Percentiles rank a stretch among this genome's conserved stretches.
Conservation (phyloP, 1,140 invertebrate genomes). For the Hyphantria cunea region DNA sequence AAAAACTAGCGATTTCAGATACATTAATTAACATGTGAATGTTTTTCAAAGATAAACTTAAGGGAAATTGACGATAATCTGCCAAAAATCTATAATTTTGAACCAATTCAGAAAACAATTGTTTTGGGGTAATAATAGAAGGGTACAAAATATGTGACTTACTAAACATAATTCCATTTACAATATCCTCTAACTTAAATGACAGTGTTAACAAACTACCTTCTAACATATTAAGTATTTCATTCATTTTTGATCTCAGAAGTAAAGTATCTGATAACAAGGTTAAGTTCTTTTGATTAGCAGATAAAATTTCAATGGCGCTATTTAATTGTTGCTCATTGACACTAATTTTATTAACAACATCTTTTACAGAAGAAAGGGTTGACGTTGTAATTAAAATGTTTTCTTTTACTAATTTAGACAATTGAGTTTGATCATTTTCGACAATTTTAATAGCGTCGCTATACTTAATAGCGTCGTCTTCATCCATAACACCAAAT, state of each 20-base stretch:
- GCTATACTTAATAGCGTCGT: constrained; percentile 35
- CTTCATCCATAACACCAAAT: constrained; percentile 39
- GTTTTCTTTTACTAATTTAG: constrained; percentile 33
- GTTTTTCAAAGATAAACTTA: constrained; percentile 29
- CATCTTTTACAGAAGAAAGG: constrained; percentile 7
- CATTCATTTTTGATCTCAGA: constrained; percentile 20
- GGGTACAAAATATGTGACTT: constrained; percentile 34
- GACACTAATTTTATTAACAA: constrained; percentile 10
- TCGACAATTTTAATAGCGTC: constrained; percentile 35
- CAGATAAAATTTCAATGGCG: constrained; percentile 20
- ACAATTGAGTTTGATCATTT: constrained; percentile 27
- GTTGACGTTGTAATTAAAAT: constrained; percentile 31
- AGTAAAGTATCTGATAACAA: constrained; percentile 20
- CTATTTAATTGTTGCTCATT: constrained; percentile 21
- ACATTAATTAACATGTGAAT: constrained; percentile 31
- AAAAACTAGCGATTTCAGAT: constrained; percentile 25
- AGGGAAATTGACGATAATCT: constrained; percentile 27
- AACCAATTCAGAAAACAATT: constrained; percentile 34
- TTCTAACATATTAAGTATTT: constrained; percentile 28
- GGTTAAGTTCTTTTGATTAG: constrained; percentile 3
- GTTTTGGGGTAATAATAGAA: constrained; percentile 32
- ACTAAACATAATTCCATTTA: constrained; percentile 36
- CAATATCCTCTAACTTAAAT: constrained; percentile 37
- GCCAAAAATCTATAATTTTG: constrained; percentile 28
- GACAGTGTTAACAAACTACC: constrained; percentile 20